Base-by-base conservation (phyloP, 2,113 vertebrate species). In the Perca fluviatilis region DNA sequence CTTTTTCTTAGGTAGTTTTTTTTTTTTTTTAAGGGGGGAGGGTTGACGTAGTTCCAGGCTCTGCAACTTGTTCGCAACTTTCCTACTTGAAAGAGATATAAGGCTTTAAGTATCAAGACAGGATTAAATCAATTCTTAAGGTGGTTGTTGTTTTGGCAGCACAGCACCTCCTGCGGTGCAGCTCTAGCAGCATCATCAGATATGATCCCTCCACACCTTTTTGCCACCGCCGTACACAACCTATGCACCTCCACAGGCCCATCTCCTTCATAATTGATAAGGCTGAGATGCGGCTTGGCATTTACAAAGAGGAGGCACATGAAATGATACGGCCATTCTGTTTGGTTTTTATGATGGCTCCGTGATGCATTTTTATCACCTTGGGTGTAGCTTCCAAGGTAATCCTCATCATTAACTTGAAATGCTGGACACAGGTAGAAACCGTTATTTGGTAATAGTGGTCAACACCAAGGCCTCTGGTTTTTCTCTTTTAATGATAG, bases 191-290 rank as follows among this genome's bases (percentile, higher is more conserved):
- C 73, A 86, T 83, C 83, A 85, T 84, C 93, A 90, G 73, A 84
- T 78, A 69, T 57, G 77, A 90, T 70, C 79, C 80, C 80, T 64
- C 62, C 71, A 79, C 77, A 69, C 65, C 56, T 86, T 72, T 80
- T 83, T 83, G 62, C 67, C 70, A 50, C 57, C 1, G 54, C 85
- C 43, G 61, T 68, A 25, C 75, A 62, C 61, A 75, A 79, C 74
- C 67, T 47, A 75, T 70, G 56, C 74, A 82, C 65, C 76, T 83
- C 88, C 80, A 75, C 86, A 54, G 88, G 86, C 86, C 84, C 83
- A 72, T 74, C 88, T 91, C 83, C 70, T 94, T 83, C 90, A 94
- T 92, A 91, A 94, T 93, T 93, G 86, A 94, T 93, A 86, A 92
- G 84, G 64, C 86, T 73, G 68, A 89, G 88, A 93, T 88, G 85